A percentile compares a stretch with the other conserved stretches of the same genome.
These are phyloP conservation scores for Scophthalmus maximus DNA, from an alignment of 2,113 vertebrate genomes.

Conservation along the genomic window DNA sequence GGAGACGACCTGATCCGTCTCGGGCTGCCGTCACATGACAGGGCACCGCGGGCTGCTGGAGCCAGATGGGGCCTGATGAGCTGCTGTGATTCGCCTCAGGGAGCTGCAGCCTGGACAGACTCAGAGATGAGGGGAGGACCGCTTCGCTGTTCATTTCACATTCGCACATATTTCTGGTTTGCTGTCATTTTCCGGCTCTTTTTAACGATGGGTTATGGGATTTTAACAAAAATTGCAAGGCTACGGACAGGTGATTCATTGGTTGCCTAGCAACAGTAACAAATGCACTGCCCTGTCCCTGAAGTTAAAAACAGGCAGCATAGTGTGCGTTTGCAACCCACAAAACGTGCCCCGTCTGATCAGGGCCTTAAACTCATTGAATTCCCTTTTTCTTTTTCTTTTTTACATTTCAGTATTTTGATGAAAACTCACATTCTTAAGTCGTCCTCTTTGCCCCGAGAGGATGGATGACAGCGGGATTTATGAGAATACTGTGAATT, in stretches of 20 bases:
- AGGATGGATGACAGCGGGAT: slow-evolving; percentile 31
- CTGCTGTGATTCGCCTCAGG: slow-evolving; percentile 26
- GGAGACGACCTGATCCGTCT: slow-evolving; percentile 32
- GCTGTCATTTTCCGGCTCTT: not conserved
- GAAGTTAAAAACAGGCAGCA: not conserved
- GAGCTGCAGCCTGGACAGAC: slow-evolving; percentile 16
- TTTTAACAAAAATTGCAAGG: not conserved
- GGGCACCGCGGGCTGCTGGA: slow-evolving; percentile 49
- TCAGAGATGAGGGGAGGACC: slow-evolving; percentile 10
- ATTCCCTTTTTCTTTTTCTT: not conserved
- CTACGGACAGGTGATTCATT: not conserved
- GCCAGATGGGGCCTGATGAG: slow-evolving; percentile 59
- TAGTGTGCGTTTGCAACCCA: not conserved
- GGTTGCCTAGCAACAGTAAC: not conserved
- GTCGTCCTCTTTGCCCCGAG: slow-evolving; percentile 12
- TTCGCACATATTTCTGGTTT: not conserved
- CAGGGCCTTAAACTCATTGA: not conserved
- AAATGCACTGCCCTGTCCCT: too few species aligned
- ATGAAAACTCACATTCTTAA: slow-evolving; percentile 17
- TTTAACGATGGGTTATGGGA: too few species aligned
- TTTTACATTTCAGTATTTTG: slow-evolving; percentile 12
- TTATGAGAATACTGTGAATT: slow-evolving; percentile 48
- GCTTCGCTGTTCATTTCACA: not conserved
- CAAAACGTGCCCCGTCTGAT: not conserved
- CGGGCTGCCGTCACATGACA: slow-evolving; percentile 24